Conservation (phyloP, 1,140 invertebrate species). For the Leptinotarsa lineolata region DNA sequence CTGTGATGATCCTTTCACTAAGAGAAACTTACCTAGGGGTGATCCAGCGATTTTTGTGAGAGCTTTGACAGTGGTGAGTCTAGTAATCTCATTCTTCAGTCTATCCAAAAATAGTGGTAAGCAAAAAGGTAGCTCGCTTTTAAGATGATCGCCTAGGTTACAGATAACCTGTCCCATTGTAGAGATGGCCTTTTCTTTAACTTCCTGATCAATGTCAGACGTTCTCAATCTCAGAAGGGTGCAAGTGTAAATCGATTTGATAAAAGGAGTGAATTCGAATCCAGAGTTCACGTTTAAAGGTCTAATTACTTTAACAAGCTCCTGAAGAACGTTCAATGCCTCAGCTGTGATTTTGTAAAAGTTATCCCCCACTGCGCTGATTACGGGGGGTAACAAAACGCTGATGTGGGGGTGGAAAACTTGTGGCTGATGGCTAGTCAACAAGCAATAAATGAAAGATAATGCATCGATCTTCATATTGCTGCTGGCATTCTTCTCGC, state of each 20-base stretch:
- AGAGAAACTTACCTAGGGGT: slow-evolving; percentile 60
- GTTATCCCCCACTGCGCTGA: slow-evolving; percentile 86
- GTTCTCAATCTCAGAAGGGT: slow-evolving; percentile 85
- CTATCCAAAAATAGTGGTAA: slow-evolving; percentile 94
- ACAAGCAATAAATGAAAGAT: slow-evolving; percentile 86
- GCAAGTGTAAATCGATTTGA: slow-evolving; percentile 81
- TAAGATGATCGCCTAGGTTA: slow-evolving; percentile 84
- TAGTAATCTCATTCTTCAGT: slow-evolving; percentile 94
- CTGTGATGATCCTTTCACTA: background rate
- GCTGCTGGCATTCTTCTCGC: slow-evolving; percentile 92
- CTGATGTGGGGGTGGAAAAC: slow-evolving; percentile 81
- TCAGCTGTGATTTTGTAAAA: slow-evolving; percentile 99
- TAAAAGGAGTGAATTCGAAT: slow-evolving; percentile 79
- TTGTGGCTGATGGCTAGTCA: slow-evolving; percentile 80
- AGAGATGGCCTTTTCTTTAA: slow-evolving; percentile 95
- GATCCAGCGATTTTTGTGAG: slow-evolving; percentile 92
- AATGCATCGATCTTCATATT: slow-evolving; percentile 99
- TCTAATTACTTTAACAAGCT: slow-evolving; percentile 91
- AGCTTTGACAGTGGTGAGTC: slow-evolving; percentile 94
- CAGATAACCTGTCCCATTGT: slow-evolving; percentile 96
- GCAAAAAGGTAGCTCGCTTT: slow-evolving; percentile 77
- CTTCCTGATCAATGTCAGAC: slow-evolving; percentile 98
- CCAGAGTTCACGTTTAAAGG: slow-evolving; percentile 72
- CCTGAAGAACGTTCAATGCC: slow-evolving; percentile 89
- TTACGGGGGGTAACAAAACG: slow-evolving; percentile 84